A percentile compares a stretch with the other conserved stretches of the same genome.
These are phyloP conservation scores for Ceratosolen solmsi DNA, from an alignment of 1,140 invertebrate species.

Conservation along the genomic window DNA sequence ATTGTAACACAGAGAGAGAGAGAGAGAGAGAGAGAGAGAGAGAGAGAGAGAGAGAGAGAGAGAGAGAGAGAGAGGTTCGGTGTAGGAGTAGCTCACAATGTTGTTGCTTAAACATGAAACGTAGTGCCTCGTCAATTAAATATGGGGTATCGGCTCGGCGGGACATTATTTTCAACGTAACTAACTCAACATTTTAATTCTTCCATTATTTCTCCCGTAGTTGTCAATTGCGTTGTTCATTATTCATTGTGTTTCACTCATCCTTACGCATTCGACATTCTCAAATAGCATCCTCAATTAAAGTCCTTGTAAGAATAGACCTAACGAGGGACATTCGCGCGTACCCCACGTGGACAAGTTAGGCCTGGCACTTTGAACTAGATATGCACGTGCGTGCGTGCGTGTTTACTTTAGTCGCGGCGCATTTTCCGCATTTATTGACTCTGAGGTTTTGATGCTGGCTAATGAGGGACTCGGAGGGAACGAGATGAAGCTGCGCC, in stretches of 20 bases:
- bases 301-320: neutral
- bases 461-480: neutral
- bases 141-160: too few relatives aligned
- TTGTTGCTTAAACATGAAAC: too few relatives aligned
- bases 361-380: neutral
- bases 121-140: too few relatives aligned
- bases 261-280: neutral
- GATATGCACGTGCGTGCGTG: neutral
- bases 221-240: neutral
- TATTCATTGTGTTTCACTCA: neutral
- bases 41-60: too few relatives aligned
- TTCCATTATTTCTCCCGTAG: neutral
- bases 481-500: neutral
- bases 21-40: too few relatives aligned
- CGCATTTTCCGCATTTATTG: neutral
- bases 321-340: neutral
- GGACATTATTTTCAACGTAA: neutral
- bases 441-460: neutral
- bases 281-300: constrained; percentile 2
- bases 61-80: too few relatives aligned
- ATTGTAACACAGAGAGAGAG: too few relatives aligned
- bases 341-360: neutral
- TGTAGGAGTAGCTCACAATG: too few relatives aligned
- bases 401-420: neutral
- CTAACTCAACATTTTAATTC: neutral